A percentile compares a stretch with the other conserved stretches of the same genome.
These are phyloP conservation scores for Melipona beecheii DNA, from an alignment of 2,888 invertebrate species.

Conservation along the genomic window DNA sequence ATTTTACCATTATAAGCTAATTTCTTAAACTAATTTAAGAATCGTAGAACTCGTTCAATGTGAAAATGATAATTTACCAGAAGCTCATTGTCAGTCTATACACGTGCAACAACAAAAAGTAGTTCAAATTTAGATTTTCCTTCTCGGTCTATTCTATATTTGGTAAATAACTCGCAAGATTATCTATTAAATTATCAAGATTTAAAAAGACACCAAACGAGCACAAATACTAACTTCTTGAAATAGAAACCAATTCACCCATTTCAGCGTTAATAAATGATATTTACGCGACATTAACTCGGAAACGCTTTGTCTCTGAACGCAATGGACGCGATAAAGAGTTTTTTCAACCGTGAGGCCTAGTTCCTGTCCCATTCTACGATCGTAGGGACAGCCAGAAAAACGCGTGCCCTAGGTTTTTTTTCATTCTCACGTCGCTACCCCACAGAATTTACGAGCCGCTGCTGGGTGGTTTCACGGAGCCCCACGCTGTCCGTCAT, in stretches of 20 bases:
- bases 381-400: conserved; percentile 65
- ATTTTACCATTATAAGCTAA: background rate
- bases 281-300: background rate
- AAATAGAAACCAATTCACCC: background rate
- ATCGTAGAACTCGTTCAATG: background rate
- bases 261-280: background rate
- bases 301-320: background rate
- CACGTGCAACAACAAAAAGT: background rate
- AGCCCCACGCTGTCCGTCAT: conserved; percentile 77
- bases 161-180: background rate
- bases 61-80: background rate
- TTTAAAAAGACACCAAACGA: background rate
- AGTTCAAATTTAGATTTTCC: background rate
- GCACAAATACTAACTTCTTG: background rate
- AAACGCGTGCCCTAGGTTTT: conserved; percentile 79
- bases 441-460: conserved; percentile 66
- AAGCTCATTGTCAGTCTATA: background rate
- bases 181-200: too few relatives aligned
- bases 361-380: conserved; percentile 62
- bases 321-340: conserved; percentile 3
- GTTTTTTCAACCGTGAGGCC: conserved; percentile 13
- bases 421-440: conserved; percentile 70
- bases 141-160: too few relatives aligned
- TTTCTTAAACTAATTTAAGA: background rate
- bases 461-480: conserved; percentile 70